These are phyloP conservation scores for Phoebastria nigripes DNA, from an alignment of 2,797 vertebrate species.

Conservation along the genomic window DNA sequence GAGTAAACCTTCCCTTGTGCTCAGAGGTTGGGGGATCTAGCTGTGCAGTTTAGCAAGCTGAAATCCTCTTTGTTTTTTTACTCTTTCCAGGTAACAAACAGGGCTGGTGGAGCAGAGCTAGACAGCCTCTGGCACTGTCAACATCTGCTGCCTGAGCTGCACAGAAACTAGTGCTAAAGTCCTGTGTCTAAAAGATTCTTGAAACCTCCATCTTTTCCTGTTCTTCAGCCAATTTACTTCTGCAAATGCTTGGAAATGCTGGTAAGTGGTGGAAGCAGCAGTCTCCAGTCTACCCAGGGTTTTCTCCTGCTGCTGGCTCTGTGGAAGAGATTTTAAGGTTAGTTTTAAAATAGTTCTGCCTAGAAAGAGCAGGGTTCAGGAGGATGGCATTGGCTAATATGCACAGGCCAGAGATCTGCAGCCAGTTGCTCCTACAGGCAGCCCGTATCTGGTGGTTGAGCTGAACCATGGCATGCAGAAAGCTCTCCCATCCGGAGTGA, in stretches of 20 bases:
- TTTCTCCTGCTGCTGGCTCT: not conserved
- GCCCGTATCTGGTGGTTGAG: not conserved
- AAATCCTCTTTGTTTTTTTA: not conserved
- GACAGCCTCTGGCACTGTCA: not conserved
- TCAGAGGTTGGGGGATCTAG: not conserved
- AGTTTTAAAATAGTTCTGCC: not conserved
- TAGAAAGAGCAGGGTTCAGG: not conserved
- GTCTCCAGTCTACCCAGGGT: not conserved
- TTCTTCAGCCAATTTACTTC: not conserved
- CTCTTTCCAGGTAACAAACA: not conserved
- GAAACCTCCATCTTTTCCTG: not conserved
- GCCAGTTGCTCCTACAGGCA: not conserved
- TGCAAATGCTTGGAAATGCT: not conserved
- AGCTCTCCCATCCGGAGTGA: not conserved
- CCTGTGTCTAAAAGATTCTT: not conserved
- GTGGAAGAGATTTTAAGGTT: not conserved
- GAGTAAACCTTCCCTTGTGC: not conserved
- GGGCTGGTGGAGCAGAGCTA: not conserved
- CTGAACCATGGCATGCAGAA: not conserved
- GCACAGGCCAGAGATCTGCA: not conserved
- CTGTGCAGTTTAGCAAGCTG: not conserved
- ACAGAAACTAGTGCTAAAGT: not conserved
- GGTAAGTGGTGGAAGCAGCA: not conserved
- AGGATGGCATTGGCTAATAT: not conserved
- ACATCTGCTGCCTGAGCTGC: not conserved